Evolutionary conservation across 2,888 invertebrate genomes (phyloP), one percentile per base, ranked within the genome.

Genomic region (Nomada fabriciana): DNA sequence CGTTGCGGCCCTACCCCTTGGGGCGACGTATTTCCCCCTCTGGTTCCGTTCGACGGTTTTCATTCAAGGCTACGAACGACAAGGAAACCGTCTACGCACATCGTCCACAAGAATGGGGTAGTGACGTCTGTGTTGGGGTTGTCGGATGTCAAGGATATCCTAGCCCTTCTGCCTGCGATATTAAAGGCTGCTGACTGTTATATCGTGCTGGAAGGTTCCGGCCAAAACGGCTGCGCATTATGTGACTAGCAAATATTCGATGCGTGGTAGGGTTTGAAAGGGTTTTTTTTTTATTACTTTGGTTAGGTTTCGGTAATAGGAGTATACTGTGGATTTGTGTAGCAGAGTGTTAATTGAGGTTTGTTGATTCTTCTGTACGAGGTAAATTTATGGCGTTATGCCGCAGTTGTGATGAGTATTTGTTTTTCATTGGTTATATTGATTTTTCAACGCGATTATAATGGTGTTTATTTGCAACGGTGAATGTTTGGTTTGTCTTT

Each of bases 61-160:
- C 77, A 71, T 84, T 83, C 79, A 67, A 72, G 67, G 63, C 80
- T 80, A 52, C 65, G 43, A 71, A 36, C 73, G 73, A 36, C 60
- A 63, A 20, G 63, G 36, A 65, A 60, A 63, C 60, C 52, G 57
- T 43, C 50, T 57, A 18, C 20, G 47, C 23, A 23, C 57, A 25
- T 36, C 42, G 13, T 18, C 50, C 5, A 36, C 47, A 47, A 47
- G 15, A 47, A 52, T 42, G 18, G 29, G 43, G 18, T 0, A 2
- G 57, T 2, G 29, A 13, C 20, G 55, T 43, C 55, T 42, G 25
- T 53, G 52, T 55, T 25, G 20, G 42, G 61, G 55, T 63, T 47
- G 65, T 25, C 15, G 15, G 23, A 9, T 25, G 0, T 2, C 25
- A 15, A 3, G 71, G 36, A 50, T 76, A 47, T 43, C 13, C 29